Conservation (phyloP, 1,140 invertebrate species). For the Cephus cinctus region DNA sequence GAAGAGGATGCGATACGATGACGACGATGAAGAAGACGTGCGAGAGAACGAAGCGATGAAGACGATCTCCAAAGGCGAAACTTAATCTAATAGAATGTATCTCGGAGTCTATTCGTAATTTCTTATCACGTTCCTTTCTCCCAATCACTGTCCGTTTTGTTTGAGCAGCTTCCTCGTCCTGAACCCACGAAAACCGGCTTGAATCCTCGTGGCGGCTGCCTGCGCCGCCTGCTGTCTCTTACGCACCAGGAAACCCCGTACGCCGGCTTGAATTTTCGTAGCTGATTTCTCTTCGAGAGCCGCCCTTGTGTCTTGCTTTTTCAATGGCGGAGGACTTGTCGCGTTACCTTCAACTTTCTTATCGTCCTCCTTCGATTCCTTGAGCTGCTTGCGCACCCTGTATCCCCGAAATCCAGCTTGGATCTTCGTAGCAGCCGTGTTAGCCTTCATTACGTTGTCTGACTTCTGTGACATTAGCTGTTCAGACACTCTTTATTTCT, state of each 20-base stretch:
- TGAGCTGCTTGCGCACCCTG: slow-evolving; percentile 65
- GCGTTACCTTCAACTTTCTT: slow-evolving; percentile 6
- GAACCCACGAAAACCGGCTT: slow-evolving; percentile 63
- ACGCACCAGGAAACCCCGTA: slow-evolving; percentile 70
- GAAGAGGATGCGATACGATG: no score
- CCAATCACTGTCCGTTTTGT: slow-evolving; percentile 32
- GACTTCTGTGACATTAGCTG: neutral
- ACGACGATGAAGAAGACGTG: no score
- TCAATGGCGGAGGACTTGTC: slow-evolving; percentile 12
- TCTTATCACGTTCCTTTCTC: neutral
- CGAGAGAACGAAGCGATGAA: no score
- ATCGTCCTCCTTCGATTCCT: slow-evolving; percentile 29
- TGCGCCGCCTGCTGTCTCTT: slow-evolving; percentile 60
- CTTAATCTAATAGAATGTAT: slow-evolving; percentile 5
- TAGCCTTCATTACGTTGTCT: slow-evolving; percentile 32
- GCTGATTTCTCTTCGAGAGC: slow-evolving; percentile 63
- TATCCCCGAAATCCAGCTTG: slow-evolving; percentile 74
- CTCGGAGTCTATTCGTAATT: slow-evolving; percentile 7
- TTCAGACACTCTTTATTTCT: no score
- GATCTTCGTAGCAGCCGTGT: slow-evolving; percentile 69
- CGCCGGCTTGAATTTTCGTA: slow-evolving; percentile 74
- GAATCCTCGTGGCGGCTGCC: slow-evolving; percentile 62
- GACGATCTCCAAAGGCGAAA: no score
- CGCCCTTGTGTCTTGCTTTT: slow-evolving; percentile 15
- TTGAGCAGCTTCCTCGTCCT: slow-evolving; percentile 56